phyloP scores from a whole-genome alignment of 1,140 invertebrate species.

The Caenorhabditis briggsae region DNA sequence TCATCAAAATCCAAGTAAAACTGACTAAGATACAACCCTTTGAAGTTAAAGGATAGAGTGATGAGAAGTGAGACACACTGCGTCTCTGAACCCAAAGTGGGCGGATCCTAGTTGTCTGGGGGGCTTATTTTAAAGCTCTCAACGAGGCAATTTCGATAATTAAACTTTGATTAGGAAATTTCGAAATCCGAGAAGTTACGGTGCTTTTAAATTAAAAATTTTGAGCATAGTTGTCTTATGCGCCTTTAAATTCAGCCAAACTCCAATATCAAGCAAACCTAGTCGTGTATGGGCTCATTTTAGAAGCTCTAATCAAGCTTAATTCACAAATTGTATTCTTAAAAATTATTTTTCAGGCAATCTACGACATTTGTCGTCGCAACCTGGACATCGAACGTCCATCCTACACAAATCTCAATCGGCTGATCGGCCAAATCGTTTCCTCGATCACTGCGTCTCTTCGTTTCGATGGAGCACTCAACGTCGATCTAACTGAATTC shows the following conservation, averaged over 20 bases:
- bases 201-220: not conserved
- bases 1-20: too few relatives aligned
- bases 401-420: constrained; percentile 87
- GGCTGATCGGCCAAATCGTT: constrained; percentile 85
- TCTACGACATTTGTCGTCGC: constrained; percentile 62
- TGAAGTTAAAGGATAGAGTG: not conserved
- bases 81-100: too few relatives aligned
- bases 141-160: too few relatives aligned
- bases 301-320: not conserved
- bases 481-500: constrained; percentile 89
- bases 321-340: too few relatives aligned
- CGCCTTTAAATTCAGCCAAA: not conserved
- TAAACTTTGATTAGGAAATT: too few relatives aligned
- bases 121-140: too few relatives aligned
- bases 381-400: constrained; percentile 79
- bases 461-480: constrained; percentile 88
- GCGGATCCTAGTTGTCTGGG: too few relatives aligned
- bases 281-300: not conserved
- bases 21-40: not conserved
- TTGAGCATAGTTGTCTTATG: too few relatives aligned
- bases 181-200: not conserved
- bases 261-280: not conserved
- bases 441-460: constrained; percentile 88
- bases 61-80: too few relatives aligned
- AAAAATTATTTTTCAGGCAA: constrained; percentile 42